Evolutionary conservation across 2,888 invertebrate genomes (phyloP), one percentile per base, ranked within the genome.

Genomic region (Linnaemya tessellans): DNA sequence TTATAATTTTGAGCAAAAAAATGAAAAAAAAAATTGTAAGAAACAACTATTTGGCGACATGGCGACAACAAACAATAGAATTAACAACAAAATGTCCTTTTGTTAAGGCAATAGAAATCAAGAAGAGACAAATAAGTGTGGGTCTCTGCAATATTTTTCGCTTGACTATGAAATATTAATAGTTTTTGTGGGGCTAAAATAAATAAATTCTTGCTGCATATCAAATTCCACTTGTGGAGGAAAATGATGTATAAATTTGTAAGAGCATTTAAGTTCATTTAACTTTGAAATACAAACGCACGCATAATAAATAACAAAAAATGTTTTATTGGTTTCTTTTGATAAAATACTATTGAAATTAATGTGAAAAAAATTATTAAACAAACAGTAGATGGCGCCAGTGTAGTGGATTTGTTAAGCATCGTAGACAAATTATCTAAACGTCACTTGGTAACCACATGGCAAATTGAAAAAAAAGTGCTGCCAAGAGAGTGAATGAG

Each of bases 11-110:
- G 0, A 35, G 41, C 46, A 67, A n/a, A 43, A 9, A 38, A 67
- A 18, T 54, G 30, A 15, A 30, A 49, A 49, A 77, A 58, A 18
- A 67, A 25, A 56, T 41, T 10, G n/a, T 1, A 46, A 68, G 56
- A 51, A 64, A 82, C 41, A 81, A 79, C 75, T 79, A 67, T 79
- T 82, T 79, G 85, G 82, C 81, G 85, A 79, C 85, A 79, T 79
- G 79, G 82, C 65, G 82, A 79, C 82, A 82, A 68, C 75, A 75
- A 80, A 85, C 82, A 85, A 79, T 85, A 60, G 80, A 75, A 75
- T 82, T 82, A 82, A 82, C 74, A 71, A 85, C 67, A 85, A 85
- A 82, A 82, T 77, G 41, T 71, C 62, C 74, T 75, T 78, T 85
- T 82, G 82, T 82, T 75, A 18, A 49, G 43, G 65, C 20, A 56